Percentiles rank a stretch among this genome's conserved stretches.
phyloP scores from a whole-genome alignment of 2,113 vertebrate species.

The Leucosticte australis region DNA sequence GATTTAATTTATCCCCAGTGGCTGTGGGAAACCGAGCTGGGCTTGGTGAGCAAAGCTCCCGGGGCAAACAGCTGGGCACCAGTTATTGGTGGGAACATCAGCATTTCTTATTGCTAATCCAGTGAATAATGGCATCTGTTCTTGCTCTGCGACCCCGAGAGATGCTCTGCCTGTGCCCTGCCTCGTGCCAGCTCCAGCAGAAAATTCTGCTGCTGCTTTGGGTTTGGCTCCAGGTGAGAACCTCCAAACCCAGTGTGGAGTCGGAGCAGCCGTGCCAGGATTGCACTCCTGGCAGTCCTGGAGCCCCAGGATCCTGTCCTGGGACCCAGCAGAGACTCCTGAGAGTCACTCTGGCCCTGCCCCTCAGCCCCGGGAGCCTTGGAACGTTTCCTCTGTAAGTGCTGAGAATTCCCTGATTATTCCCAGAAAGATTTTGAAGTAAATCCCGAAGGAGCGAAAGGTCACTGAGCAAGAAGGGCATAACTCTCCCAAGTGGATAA shows the following conservation, averaged over 20 bases:
- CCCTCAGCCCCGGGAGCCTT: not conserved
- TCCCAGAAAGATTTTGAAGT: slow-evolving; percentile 31
- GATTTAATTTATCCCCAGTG: not conserved
- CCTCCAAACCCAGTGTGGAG: fast-evolving
- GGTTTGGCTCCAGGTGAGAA: not conserved
- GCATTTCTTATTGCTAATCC: fast-evolving
- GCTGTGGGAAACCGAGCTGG: not conserved
- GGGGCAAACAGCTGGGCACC: not conserved
- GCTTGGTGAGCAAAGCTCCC: not conserved
- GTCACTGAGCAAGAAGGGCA: not conserved
- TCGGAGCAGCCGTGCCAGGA: not conserved
- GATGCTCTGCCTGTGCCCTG: not conserved
- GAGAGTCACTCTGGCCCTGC: not conserved
- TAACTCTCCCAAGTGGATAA: slow-evolving; percentile 23
- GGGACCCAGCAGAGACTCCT: not conserved
- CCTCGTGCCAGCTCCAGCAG: not conserved
- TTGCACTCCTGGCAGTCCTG: fast-evolving
- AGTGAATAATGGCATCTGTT: not conserved
- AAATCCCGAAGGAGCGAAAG: slow-evolving; percentile 19
- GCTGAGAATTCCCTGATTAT: not conserved
- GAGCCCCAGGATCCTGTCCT: not conserved
- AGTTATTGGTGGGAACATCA: not conserved
- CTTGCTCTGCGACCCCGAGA: fast-evolving
- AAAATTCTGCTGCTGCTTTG: not conserved
- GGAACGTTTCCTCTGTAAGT: not conserved